Evolutionary conservation across 2,888 invertebrate genomes (phyloP).

Genomic region (Caenorhabditis becei): DNA sequence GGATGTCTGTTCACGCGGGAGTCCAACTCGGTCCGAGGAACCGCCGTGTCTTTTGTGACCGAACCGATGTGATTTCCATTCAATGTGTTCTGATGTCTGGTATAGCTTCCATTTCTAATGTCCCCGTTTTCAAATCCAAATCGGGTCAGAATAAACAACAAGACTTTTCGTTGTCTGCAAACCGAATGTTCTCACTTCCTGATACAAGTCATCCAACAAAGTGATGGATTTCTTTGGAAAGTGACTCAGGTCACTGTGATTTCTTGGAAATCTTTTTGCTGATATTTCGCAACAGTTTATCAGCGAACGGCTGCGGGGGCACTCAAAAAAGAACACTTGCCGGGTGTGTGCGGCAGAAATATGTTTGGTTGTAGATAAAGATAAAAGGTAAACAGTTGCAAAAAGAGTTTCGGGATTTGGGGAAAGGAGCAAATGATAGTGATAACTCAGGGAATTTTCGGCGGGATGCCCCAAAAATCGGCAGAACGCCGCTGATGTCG

Average conservation of each 20-base stretch:
- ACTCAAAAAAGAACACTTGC: not conserved
- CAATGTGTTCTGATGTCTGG: not conserved
- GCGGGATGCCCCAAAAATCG: not conserved
- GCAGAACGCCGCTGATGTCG: no score
- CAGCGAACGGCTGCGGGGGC: not conserved
- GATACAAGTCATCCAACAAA: not conserved
- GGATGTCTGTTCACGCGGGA: conserved; percentile 26
- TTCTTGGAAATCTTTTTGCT: not conserved
- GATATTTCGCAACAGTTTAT: not conserved
- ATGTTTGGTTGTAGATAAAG: conserved; percentile 12
- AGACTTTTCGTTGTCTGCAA: not conserved
- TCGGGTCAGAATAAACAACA: not conserved
- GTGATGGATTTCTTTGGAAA: not conserved
- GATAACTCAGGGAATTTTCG: not conserved
- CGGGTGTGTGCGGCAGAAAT: not conserved
- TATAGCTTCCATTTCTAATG: not conserved
- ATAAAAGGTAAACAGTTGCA: not conserved
- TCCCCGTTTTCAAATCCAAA: not conserved
- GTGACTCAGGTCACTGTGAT: not conserved
- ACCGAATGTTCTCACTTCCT: not conserved
- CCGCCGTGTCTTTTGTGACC: conserved; percentile 40
- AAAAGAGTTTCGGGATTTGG: not conserved
- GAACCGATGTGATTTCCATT: conserved; percentile 13
- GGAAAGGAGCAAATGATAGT: not conserved
- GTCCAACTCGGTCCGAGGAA: conserved; percentile 34